phyloP scores from a whole-genome alignment of 2,113 vertebrate genomes.

The Ardeotis arabs region DNA sequence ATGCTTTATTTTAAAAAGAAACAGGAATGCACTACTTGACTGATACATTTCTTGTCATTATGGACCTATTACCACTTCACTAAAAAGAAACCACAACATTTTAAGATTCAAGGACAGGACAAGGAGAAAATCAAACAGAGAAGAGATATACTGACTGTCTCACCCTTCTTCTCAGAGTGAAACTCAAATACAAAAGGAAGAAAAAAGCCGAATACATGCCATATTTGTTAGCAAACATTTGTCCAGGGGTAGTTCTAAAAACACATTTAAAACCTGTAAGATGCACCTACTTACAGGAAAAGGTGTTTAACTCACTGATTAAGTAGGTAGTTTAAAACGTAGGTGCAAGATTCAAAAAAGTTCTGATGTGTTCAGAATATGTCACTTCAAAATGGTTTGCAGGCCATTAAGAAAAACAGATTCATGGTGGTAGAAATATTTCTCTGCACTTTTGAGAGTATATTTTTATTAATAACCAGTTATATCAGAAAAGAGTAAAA shows the following conservation, averaged over 20 bases:
- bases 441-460: not conserved
- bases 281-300: not conserved
- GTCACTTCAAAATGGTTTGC: not conserved
- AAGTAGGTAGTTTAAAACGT: not conserved
- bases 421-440: not conserved
- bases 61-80: not conserved
- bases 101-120: not conserved
- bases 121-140: not conserved
- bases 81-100: not conserved
- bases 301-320: not conserved
- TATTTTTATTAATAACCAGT: not conserved
- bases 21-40: not conserved
- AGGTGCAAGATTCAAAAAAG: not conserved
- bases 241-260: not conserved
- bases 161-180: not conserved
- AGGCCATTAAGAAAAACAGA: not conserved
- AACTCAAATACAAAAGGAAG: not conserved
- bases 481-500: not conserved
- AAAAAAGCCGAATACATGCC: not conserved
- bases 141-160: not conserved
- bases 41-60: not conserved
- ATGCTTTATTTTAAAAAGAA: not conserved
- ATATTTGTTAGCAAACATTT: not conserved
- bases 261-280: not conserved
- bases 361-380: not conserved